These are phyloP conservation scores for Coccyzus lansbergi DNA, from an alignment of 2,797 vertebrate species.

Conservation along the genomic window DNA sequence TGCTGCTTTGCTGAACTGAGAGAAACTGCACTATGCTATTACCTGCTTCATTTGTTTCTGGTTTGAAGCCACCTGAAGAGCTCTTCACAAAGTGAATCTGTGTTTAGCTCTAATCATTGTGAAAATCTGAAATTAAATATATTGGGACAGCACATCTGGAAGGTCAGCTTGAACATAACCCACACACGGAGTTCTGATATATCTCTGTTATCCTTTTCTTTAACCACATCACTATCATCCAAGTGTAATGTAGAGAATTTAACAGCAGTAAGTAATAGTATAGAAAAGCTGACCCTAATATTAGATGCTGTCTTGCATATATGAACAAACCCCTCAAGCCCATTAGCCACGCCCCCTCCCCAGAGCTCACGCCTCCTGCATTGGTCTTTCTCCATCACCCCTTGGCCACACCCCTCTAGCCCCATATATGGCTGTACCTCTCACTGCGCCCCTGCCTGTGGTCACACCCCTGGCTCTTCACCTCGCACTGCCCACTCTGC, in stretches of 20 bases:
- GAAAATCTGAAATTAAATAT: slow-evolving; percentile 38
- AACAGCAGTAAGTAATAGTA: background rate
- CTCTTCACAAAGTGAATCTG: slow-evolving; percentile 10
- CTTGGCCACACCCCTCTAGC: no score
- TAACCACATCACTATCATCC: background rate
- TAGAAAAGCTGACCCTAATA: background rate
- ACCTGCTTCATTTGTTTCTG: slow-evolving; percentile 59
- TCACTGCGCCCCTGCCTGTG: no score
- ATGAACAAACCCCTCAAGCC: no score
- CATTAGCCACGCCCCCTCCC: no score
- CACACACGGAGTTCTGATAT: background rate
- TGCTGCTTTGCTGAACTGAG: slow-evolving; percentile 32
- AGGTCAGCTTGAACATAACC: background rate
- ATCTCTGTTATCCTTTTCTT: background rate
- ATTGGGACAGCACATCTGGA: slow-evolving; percentile 6
- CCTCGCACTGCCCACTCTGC: no score
- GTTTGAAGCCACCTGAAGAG: slow-evolving; percentile 27
- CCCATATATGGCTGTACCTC: no score
- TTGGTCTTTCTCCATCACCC: no score
- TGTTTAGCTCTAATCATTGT: slow-evolving; percentile 7
- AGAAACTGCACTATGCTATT: slow-evolving; percentile 42
- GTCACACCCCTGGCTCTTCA: no score
- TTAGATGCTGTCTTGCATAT: background rate
- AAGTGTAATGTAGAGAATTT: background rate
- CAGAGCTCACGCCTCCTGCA: no score